Evolutionary conservation across 1,140 invertebrate species (phyloP).

Genomic region (Bombus superbus): DNA sequence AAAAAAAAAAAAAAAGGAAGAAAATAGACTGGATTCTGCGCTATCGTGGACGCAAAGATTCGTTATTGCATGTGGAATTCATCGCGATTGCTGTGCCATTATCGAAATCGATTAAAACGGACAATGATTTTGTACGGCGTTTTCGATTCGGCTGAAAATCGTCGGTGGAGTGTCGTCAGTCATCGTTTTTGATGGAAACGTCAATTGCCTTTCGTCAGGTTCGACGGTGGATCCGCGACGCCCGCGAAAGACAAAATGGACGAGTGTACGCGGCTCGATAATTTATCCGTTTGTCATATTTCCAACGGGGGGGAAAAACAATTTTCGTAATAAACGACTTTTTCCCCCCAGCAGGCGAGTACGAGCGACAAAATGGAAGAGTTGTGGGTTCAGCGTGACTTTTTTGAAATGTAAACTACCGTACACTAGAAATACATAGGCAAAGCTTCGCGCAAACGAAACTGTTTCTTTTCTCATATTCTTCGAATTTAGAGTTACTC

Average conservation of each 20-base stretch:
- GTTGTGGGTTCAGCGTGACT: not conserved
- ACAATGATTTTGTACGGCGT: not conserved
- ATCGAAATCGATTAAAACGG: conserved; percentile 2
- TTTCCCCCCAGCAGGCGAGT: conserved; percentile 31
- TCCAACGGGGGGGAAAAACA: conserved; percentile 32
- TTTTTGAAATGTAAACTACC: not conserved
- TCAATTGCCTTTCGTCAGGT: conserved; percentile 39
- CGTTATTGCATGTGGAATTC: not conserved
- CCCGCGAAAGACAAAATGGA: conserved; percentile 30
- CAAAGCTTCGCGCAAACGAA: not conserved
- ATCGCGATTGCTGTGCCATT: not conserved
- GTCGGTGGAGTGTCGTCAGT: not conserved
- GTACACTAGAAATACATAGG: too few species aligned
- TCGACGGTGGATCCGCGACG: conserved; percentile 28
- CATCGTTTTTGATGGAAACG: conserved; percentile 39
- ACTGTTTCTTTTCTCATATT: not conserved
- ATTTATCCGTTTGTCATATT: conserved; percentile 51
- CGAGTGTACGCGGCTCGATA: conserved; percentile 38
- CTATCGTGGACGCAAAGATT: not conserved
- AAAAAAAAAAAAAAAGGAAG: not conserved
- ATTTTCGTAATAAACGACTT: conserved; percentile 53
- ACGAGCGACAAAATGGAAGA: not conserved
- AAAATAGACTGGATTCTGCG: not conserved
- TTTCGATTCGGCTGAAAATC: conserved; percentile 23
- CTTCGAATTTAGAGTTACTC: not conserved